Evolutionary conservation across 2,888 invertebrate genomes (phyloP).

Genomic region (Acanthosepion esculentum): DNA sequence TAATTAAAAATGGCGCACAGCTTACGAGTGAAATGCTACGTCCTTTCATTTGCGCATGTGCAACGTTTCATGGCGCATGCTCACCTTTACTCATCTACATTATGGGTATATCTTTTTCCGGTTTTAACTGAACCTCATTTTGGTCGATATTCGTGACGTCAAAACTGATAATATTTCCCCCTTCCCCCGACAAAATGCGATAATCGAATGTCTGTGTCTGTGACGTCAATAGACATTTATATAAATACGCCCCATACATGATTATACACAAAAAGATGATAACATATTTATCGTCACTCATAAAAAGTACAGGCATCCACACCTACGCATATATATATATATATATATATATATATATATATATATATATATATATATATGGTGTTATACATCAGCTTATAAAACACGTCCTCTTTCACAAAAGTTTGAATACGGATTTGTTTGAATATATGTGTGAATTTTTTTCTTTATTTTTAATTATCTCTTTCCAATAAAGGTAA

Average conservation of each 20-base stretch:
- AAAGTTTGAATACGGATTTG: too few relatives aligned
- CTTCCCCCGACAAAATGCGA: neutral
- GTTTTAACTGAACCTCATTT: neutral
- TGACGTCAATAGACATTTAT: neutral
- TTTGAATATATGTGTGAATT: too few relatives aligned
- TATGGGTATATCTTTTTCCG: neutral
- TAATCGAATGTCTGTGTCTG: constrained; percentile 13
- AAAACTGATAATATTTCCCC: neutral
- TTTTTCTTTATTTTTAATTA: too few relatives aligned
- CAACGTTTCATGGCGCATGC: neutral
- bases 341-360: neutral
- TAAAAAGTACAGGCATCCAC: neutral
- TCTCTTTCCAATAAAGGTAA: too few relatives aligned
- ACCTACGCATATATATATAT: neutral
- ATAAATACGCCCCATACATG: neutral
- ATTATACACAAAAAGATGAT: neutral
- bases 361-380: neutral
- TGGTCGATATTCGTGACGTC: neutral
- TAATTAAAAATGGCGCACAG: neutral
- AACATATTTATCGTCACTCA: neutral
- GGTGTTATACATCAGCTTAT: too few relatives aligned
- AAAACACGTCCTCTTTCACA: too few relatives aligned
- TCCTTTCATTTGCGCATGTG: neutral
- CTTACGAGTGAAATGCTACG: too few relatives aligned
- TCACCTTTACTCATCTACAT: neutral